Percentiles rank a stretch among this genome's conserved stretches.
Conservation (phyloP, 2,888 invertebrate genomes). For the Patella depressa region DNA sequence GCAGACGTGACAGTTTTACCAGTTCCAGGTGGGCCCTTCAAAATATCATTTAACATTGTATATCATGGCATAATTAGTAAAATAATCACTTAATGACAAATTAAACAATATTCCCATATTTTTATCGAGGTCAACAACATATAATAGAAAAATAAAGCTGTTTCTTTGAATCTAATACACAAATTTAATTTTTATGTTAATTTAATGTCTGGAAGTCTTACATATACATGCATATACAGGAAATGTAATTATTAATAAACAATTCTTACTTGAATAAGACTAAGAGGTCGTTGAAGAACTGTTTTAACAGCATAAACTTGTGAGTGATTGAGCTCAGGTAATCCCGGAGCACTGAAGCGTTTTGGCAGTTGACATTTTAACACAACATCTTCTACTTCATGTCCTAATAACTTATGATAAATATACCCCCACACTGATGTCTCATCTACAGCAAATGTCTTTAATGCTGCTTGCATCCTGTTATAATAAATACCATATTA, state of each 20-base stretch:
- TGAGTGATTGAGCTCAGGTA: slow-evolving; percentile 97
- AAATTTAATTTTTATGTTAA: background rate
- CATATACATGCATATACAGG: background rate
- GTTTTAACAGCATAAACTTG: slow-evolving; percentile 98
- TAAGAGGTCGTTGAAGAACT: slow-evolving; percentile 94
- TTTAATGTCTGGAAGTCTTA: background rate
- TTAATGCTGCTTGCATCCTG: slow-evolving; percentile 94
- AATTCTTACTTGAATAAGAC: slow-evolving; percentile 87
- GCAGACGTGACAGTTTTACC: slow-evolving; percentile 99
- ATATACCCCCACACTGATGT: slow-evolving; percentile 97
- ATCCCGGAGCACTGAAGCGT: slow-evolving; percentile 95
- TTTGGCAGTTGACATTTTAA: slow-evolving; percentile 94
- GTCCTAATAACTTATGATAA: slow-evolving; percentile 93
- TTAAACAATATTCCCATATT: background rate
- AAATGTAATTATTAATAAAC: background rate
- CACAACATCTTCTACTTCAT: slow-evolving; percentile 85
- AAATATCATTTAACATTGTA: background rate
- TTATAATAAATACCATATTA: slow-evolving; percentile 2
- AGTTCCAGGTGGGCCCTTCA: slow-evolving; percentile 88
- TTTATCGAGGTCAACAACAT: background rate
- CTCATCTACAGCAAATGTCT: slow-evolving; percentile 96
- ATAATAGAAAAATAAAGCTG: background rate
- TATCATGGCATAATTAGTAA: background rate
- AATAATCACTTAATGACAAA: background rate
- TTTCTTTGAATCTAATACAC: background rate